A percentile compares a stretch with the other conserved stretches of the same genome.
Evolutionary conservation across 2,888 invertebrate genomes (phyloP).

Genomic region (Lumbricus terrestris): DNA sequence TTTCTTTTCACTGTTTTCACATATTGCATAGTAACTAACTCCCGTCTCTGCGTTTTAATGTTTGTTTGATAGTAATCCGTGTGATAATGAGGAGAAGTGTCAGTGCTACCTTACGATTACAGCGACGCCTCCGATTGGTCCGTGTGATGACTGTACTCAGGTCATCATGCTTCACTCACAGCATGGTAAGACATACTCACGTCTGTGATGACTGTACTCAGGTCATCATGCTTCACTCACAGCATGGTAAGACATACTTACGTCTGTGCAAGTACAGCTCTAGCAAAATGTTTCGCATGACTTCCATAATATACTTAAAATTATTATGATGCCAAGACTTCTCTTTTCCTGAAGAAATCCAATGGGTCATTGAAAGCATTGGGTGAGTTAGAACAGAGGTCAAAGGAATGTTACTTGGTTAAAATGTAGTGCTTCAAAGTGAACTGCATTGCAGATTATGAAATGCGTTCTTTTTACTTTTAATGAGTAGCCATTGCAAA

Average conservation of each 20-base stretch:
- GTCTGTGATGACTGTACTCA: conserved; percentile 66
- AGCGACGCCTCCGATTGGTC: conserved; percentile 68
- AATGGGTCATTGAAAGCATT: no score
- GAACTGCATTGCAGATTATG: no score
- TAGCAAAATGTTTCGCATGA: no score
- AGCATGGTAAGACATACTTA: conserved; percentile 30
- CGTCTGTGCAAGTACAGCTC: no score
- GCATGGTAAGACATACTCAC: conserved; percentile 24
- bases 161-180: conserved; percentile 35
- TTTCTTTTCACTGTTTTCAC: not conserved
- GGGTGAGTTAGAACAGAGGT: no score
- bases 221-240: conserved; percentile 35
- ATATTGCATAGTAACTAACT: not conserved
- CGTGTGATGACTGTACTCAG: conserved; percentile 66
- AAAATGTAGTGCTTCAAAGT: no score
- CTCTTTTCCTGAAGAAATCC: no score
- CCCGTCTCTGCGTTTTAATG: not conserved
- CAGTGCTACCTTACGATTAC: conserved; percentile 69
- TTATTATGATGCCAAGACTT: no score
- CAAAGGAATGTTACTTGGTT: no score
- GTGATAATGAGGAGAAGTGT: conserved; percentile 52
- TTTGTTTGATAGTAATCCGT: conserved; percentile 35
- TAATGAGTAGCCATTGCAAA: no score
- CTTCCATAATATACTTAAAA: no score
- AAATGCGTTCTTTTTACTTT: no score